phyloP scores from a whole-genome alignment of 2,797 vertebrate species.

The Pteropus rufus region DNA sequence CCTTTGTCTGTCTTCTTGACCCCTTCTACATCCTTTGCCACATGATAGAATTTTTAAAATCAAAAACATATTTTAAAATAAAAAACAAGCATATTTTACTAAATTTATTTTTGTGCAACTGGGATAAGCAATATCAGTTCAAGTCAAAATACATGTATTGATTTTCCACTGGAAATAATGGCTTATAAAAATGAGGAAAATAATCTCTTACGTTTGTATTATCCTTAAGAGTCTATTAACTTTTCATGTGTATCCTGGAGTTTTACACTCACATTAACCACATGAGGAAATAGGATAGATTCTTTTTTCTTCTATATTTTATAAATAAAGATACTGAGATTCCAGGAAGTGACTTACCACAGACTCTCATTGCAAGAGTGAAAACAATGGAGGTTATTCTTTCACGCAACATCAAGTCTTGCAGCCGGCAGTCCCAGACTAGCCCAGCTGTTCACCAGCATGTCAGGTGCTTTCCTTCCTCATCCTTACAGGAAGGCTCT shows the following conservation, averaged over 20 bases:
- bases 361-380: not conserved
- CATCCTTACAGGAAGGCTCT: not conserved
- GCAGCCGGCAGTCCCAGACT: not conserved
- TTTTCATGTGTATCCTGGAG: not conserved
- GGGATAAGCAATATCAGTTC: not conserved
- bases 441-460: not conserved
- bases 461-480: not conserved
- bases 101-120: not conserved
- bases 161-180: not conserved
- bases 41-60: not conserved
- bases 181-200: not conserved
- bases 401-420: fast-evolving
- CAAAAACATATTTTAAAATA: not conserved
- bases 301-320: not conserved
- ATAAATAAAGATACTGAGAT: not conserved
- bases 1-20: fast-evolving
- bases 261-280: not conserved
- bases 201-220: not conserved
- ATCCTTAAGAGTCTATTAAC: not conserved
- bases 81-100: not conserved
- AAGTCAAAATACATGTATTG: not conserved
- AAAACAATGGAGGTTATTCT: not conserved
- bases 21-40: not conserved
- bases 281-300: not conserved
- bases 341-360: not conserved